phyloP scores from a whole-genome alignment of 2,797 vertebrate genomes.

The Sarcoramphus papa region DNA sequence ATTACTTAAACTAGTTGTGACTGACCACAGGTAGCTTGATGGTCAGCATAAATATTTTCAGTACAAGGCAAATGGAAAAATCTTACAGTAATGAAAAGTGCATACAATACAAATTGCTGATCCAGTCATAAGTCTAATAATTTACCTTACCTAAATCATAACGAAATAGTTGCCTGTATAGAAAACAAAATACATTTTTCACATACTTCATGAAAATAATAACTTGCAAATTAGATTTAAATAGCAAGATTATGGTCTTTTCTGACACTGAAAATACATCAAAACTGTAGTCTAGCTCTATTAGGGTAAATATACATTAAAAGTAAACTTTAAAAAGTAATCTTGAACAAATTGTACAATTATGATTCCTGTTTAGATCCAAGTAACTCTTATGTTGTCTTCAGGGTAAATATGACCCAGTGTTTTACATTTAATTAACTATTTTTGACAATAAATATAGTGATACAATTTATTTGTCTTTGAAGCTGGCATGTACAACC shows the following conservation, averaged over 20 bases:
- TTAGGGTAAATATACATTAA: conserved; percentile 14
- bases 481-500: not conserved
- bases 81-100: not conserved
- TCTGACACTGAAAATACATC: conserved; percentile 36
- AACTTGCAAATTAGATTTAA: conserved; percentile 24
- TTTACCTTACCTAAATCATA: not conserved
- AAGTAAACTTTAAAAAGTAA: conserved; percentile 29
- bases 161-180: not conserved
- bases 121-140: not conserved
- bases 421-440: not conserved
- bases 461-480: not conserved
- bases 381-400: not conserved
- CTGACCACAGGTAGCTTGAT: not conserved
- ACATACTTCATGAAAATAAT: not conserved
- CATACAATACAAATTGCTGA: not conserved
- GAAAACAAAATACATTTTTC: not conserved
- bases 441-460: not conserved
- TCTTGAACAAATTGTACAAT: not conserved
- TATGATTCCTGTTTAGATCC: conserved; percentile 21
- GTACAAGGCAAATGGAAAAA: not conserved
- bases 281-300: conserved; percentile 30
- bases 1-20: not conserved
- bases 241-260: not conserved
- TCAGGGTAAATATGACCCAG: not conserved
- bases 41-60: not conserved